Base-by-base conservation (phyloP, 1,140 invertebrate species). In the Melanaphis sacchari region DNA sequence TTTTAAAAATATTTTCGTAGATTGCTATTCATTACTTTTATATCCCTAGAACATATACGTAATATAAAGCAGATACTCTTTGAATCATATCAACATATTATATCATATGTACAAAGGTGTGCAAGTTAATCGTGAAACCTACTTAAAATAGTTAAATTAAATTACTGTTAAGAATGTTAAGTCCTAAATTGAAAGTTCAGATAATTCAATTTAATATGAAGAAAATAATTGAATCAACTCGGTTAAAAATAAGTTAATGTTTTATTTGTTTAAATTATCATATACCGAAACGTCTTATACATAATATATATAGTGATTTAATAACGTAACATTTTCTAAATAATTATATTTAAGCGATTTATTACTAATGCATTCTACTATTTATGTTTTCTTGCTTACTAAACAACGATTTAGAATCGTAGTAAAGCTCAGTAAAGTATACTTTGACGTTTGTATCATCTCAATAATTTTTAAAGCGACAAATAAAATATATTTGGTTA, bases 271-370 rank as follows among this genome's bases (percentile, higher is more conserved):
- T 26, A 0, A 59, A 59, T 4, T 4, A 15, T 59, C 26, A 15
- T 15, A 11, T 31, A 18, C 1, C 0, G 4, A 1, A 0, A 15
- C 31, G 3, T 31, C 54, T 9, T 2, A 21, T 59, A 8, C 8
- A 54, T 31, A 26, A 21, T 59, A 8, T 1, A 54, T 31, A 26
- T 59, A 49, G 1, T 49, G 46, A 21, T 49, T 49, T 11, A 49
- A 2, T 11, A 49, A 49, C 46, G 31, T 59, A 11, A 2, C 4
- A 4, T 9, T 26, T 8, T 54, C 6, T 9, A 59, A 59, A 59
- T 59, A 26, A 59, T n/a, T n/a, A n/a, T 59, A 31, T 6, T 59
- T 26, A 4, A n/a, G 6, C 59, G n/a, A n/a, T n/a, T n/a, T 18
- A 5, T 59, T 59, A 59, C 31, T 31, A 59, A 59, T 31, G 1